phyloP scores from a whole-genome alignment of 2,113 vertebrate genomes.

The Actenoides lindsayi region DNA sequence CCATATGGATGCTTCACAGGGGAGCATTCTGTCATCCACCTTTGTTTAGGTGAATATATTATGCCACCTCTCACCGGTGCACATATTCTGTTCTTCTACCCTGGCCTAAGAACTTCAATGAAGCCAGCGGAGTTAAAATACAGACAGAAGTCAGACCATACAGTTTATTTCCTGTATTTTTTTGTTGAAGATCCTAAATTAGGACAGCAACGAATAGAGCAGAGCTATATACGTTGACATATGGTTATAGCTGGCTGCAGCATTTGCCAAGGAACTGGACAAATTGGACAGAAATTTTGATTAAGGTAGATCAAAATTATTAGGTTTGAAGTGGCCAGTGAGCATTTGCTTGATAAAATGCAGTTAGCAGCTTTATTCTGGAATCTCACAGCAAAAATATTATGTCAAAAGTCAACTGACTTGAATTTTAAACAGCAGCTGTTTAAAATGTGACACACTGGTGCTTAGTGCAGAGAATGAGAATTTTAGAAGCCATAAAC shows the following conservation, averaged over 20 bases:
- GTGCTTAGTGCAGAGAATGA: not conserved
- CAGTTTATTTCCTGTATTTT: not conserved
- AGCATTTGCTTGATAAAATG: not conserved
- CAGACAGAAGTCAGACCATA: not conserved
- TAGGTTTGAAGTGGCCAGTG: not conserved
- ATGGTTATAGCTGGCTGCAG: not conserved
- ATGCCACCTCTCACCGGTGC: not conserved
- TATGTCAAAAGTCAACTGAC: not conserved
- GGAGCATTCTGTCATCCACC: not conserved
- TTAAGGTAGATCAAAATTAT: not conserved
- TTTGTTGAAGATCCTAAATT: not conserved
- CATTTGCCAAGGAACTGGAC: not conserved
- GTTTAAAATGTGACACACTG: not conserved
- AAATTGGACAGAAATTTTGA: not conserved
- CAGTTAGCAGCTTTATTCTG: not conserved
- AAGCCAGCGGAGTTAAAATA: not conserved
- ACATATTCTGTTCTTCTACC: not conserved
- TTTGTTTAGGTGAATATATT: not conserved
- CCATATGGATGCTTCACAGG: not conserved
- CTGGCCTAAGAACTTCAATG: not conserved
- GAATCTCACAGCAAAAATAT: constrained; percentile 16
- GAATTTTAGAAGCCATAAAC: not conserved
- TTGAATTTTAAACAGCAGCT: constrained; percentile 4
- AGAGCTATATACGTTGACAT: not conserved
- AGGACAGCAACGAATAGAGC: no score